Percentiles rank a stretch among this genome's conserved stretches.
These are phyloP conservation scores for Sicus ferrugineus DNA, from an alignment of 2,888 invertebrate species.

Conservation along the genomic window DNA sequence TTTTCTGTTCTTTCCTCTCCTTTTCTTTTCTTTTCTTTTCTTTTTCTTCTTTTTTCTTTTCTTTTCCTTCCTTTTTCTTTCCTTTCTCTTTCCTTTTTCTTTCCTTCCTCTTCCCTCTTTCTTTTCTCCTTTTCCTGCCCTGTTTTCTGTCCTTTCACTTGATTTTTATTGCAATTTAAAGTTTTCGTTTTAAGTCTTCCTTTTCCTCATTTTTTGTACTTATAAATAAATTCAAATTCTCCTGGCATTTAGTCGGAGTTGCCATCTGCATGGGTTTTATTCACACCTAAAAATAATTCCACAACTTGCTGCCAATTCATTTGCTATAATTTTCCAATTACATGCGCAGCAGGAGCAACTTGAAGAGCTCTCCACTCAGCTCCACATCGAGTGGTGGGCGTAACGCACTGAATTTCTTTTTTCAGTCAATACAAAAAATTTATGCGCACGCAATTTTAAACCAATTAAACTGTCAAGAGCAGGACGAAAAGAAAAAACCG, in stretches of 20 bases:
- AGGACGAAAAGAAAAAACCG: neutral
- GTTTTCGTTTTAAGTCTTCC: too few species aligned
- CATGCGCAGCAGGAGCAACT: slow-evolving; percentile 37
- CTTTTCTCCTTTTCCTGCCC: too few species aligned
- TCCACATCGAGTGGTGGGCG: neutral
- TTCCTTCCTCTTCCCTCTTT: too few species aligned
- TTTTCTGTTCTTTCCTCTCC: too few species aligned
- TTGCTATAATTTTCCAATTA: slow-evolving; percentile 45
- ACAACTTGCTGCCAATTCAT: neutral
- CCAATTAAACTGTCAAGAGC: slow-evolving; percentile 30
- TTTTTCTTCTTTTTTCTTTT: too few species aligned
- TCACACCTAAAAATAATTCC: neutral
- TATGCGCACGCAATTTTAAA: slow-evolving; percentile 22
- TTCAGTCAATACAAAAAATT: neutral
- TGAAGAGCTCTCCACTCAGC: neutral
- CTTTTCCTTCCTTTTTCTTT: too few species aligned
- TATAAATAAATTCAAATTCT: too few species aligned
- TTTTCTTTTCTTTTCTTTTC: too few species aligned
- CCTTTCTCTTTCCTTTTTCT: too few species aligned
- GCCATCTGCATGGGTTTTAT: neutral
- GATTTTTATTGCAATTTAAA: too few species aligned
- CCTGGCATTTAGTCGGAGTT: neutral
- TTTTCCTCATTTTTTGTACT: too few species aligned
- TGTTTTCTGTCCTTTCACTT: too few species aligned
- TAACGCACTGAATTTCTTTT: neutral